A percentile compares a stretch with the other conserved stretches of the same genome.
Conservation (phyloP, 2,888 invertebrate genomes). For the Sympetrum striolatum region DNA sequence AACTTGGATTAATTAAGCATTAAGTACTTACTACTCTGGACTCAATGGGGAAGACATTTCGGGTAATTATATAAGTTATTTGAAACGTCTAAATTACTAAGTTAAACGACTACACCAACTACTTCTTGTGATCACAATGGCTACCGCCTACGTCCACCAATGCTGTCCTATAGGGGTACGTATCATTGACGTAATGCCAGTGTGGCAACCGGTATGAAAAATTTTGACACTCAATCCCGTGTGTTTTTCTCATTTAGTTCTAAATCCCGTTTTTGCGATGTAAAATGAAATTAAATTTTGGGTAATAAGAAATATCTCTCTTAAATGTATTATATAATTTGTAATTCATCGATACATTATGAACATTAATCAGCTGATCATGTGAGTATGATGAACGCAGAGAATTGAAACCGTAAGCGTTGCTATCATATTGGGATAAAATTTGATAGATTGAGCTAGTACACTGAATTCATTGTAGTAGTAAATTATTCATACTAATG, state of each 20-base stretch:
- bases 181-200: conserved; percentile 57
- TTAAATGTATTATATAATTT: too few relatives aligned
- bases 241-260: neutral
- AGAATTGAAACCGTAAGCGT: too few relatives aligned
- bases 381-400: too few relatives aligned
- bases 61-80: conserved; percentile 25
- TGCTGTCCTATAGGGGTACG: conserved; percentile 49
- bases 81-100: neutral
- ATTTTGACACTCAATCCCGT: neutral
- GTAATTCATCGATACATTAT: too few relatives aligned
- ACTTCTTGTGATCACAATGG: conserved; percentile 47
- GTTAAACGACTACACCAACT: conserved; percentile 18
- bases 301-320: too few relatives aligned
- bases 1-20: neutral
- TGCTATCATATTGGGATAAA: too few relatives aligned
- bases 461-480: too few relatives aligned
- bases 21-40: conserved; percentile 82
- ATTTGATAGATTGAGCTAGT: too few relatives aligned
- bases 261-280: neutral
- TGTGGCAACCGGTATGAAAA: conserved; percentile 52
- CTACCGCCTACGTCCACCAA: conserved; percentile 49
- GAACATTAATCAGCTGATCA: too few relatives aligned
- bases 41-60: conserved; percentile 67
- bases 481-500: neutral
- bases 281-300: neutral